These are phyloP conservation scores for Epinotia demarniana DNA, from an alignment of 2,888 invertebrate species.

Conservation along the genomic window DNA sequence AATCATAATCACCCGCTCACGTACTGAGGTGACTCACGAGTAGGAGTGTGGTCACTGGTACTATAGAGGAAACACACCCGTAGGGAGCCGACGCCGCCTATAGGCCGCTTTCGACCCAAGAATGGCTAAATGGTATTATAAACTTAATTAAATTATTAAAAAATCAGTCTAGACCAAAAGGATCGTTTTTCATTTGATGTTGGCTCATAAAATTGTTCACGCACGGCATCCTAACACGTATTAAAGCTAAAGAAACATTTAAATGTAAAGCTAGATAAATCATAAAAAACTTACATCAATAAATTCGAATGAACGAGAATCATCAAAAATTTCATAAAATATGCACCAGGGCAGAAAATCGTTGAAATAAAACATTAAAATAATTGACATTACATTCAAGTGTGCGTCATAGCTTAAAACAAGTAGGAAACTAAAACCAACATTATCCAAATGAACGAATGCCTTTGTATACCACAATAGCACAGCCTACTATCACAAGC, in stretches of 20 bases:
- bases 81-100: neutral
- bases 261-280: conserved; percentile 56
- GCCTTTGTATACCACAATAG: conserved; percentile 4
- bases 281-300: conserved; percentile 54
- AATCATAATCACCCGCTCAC: neutral
- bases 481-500: conserved; percentile 47
- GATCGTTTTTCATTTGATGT: conserved; percentile 62
- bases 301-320: conserved; percentile 26
- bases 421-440: conserved; percentile 43
- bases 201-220: conserved; percentile 57
- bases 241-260: conserved; percentile 66
- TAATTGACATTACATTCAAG: conserved; percentile 13
- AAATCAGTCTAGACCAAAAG: conserved; percentile 78
- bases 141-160: conserved; percentile 52
- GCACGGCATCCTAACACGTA: conserved; percentile 56
- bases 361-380: conserved; percentile 25
- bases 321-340: conserved; percentile 11
- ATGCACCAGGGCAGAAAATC: conserved; percentile 28
- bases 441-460: conserved; percentile 20
- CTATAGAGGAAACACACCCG: neutral
- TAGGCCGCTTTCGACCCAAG: conserved; percentile 48
- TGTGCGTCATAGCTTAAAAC: conserved; percentile 29
- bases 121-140: conserved; percentile 45
- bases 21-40: neutral
- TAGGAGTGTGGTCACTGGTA: neutral